These are phyloP conservation scores for Drosophila seguyi DNA, from an alignment of 1,140 invertebrate species.

Conservation along the genomic window DNA sequence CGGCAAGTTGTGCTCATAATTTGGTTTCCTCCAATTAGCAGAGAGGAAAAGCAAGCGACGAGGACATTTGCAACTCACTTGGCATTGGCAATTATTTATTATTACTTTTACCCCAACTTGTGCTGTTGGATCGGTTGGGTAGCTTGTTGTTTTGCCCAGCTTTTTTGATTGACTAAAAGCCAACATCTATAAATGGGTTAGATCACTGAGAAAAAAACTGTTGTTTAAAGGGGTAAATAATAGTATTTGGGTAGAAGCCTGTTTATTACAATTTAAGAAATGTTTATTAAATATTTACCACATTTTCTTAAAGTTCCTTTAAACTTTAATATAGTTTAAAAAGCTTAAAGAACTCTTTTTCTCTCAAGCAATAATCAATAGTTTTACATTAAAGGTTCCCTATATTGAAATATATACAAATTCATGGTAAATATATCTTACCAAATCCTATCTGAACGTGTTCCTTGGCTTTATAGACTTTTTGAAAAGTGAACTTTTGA, in stretches of 20 bases:
- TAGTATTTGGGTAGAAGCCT: background rate
- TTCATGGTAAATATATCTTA: background rate
- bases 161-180: conserved; percentile 30
- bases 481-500: conserved; percentile 23
- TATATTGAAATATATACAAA: background rate
- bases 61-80: conserved; percentile 25
- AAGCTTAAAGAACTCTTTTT: too few relatives aligned
- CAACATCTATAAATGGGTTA: conserved; percentile 6
- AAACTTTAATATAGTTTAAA: background rate
- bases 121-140: background rate
- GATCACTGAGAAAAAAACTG: background rate
- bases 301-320: background rate
- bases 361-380: background rate
- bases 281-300: background rate
- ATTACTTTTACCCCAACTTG: conserved; percentile 29
- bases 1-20: conserved; percentile 49
- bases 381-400: background rate
- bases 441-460: background rate
- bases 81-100: conserved; percentile 45
- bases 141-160: conserved; percentile 4
- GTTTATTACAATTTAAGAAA: background rate
- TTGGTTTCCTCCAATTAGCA: conserved; percentile 51
- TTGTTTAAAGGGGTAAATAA: background rate
- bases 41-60: background rate
- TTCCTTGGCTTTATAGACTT: background rate